These are phyloP conservation scores for Plagodis dolabraria DNA, from an alignment of 2,888 invertebrate species.

Conservation along the genomic window DNA sequence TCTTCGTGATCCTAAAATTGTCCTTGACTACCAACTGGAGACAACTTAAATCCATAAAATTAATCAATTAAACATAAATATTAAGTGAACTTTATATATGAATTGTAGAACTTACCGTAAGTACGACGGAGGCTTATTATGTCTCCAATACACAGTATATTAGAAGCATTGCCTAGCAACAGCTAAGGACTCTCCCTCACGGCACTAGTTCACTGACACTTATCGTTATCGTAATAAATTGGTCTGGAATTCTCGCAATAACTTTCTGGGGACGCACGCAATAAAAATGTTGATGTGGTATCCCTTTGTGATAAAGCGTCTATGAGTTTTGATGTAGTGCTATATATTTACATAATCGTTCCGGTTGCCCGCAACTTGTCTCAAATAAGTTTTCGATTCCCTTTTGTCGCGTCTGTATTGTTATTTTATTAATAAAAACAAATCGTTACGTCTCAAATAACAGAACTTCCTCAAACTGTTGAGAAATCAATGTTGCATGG, in stretches of 20 bases:
- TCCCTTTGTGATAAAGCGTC: conserved; percentile 48
- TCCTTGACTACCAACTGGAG: too few relatives aligned
- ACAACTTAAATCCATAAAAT: too few relatives aligned
- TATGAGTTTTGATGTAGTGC: conserved; percentile 44
- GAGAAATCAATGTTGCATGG: conserved; percentile 6
- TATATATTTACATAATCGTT: conserved; percentile 38
- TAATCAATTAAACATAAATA: too few relatives aligned
- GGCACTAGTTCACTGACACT: conserved; percentile 78
- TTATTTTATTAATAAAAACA: conserved; percentile 19
- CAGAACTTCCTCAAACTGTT: conserved; percentile 1
- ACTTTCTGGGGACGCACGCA: conserved; percentile 61
- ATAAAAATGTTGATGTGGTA: conserved; percentile 64
- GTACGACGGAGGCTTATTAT: conserved; percentile 2
- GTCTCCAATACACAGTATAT: conserved; percentile 13
- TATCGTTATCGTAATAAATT: conserved; percentile 82
- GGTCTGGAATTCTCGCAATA: conserved; percentile 77
- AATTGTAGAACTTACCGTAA: neutral
- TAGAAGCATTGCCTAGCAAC: conserved; percentile 65
- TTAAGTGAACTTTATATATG: too few relatives aligned
- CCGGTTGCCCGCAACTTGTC: conserved; percentile 28
- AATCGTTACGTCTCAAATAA: conserved; percentile 8
- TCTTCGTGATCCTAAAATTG: too few relatives aligned
- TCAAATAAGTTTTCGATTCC: conserved; percentile 17
- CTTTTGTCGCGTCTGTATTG: conserved; percentile 19
- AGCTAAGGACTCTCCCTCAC: conserved; percentile 55